phyloP scores from a whole-genome alignment of 2,888 invertebrate genomes.

The Lobophora halterata region DNA sequence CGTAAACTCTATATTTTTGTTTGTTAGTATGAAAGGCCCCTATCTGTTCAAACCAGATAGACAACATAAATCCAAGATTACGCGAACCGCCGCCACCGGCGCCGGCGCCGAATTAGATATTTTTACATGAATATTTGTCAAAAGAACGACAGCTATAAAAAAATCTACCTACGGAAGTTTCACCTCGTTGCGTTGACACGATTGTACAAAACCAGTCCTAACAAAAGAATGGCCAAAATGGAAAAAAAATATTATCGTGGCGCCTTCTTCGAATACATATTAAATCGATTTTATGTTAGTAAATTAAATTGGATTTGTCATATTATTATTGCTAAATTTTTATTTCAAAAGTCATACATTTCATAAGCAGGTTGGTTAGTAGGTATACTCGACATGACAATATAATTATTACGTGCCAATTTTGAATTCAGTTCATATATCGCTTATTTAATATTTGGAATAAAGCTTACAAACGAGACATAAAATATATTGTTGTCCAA shows the following conservation, averaged over 20 bases:
- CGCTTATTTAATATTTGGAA: conserved; percentile 5
- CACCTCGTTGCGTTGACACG: conserved; percentile 25
- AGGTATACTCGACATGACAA: neutral
- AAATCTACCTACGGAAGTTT: conserved; percentile 23
- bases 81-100: conserved; percentile 26
- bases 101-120: conserved; percentile 23
- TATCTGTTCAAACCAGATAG: conserved; percentile 30
- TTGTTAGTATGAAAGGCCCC: no score
- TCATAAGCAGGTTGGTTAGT: neutral
- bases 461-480: conserved; percentile 10
- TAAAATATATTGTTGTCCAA: conserved; percentile 12
- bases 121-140: conserved; percentile 23
- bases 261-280: no score
- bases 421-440: neutral
- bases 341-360: no score
- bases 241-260: conserved; percentile 11
- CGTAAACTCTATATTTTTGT: no score
- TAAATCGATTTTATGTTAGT: no score
- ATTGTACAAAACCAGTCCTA: conserved; percentile 20
- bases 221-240: conserved; percentile 13
- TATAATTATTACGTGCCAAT: conserved; percentile 3
- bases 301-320: no score
- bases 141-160: conserved; percentile 20
- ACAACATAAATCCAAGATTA: conserved; percentile 29
- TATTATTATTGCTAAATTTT: no score